phyloP scores from a whole-genome alignment of 2,113 vertebrate genomes.

The Carollia perspicillata region DNA sequence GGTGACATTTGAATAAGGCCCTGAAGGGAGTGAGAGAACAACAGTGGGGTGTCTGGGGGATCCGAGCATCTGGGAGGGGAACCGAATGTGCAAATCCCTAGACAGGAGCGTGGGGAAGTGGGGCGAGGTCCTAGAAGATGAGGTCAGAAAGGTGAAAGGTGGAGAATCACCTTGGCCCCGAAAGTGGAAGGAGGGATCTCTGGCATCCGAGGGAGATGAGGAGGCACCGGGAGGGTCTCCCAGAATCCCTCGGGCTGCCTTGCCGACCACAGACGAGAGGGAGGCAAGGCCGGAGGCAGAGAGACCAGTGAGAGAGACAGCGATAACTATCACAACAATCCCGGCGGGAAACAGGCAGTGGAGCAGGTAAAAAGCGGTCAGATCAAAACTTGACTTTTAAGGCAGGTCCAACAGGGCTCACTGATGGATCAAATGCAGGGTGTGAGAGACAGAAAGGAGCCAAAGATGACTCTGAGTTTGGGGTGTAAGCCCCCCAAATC shows the following conservation, averaged over 20 bases:
- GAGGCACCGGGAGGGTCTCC: fast-evolving
- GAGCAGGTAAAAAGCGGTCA: not conserved
- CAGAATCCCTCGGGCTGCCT: not conserved
- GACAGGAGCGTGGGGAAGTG: no score
- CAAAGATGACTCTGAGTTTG: no score
- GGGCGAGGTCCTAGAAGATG: not conserved
- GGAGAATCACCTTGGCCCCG: no score
- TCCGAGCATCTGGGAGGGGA: not conserved
- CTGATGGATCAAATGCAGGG: no score
- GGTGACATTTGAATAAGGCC: no score
- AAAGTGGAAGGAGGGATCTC: not conserved
- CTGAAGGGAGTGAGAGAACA: no score
- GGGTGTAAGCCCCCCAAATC: not conserved
- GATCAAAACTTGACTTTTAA: not conserved
- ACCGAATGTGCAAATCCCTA: not conserved
- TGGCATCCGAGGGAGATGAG: not conserved
- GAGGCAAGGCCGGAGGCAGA: not conserved
- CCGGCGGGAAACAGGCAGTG: not conserved
- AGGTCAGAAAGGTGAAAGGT: not conserved
- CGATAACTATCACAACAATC: not conserved
- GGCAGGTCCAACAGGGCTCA: no score
- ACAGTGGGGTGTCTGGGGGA: no score
- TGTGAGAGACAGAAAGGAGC: no score
- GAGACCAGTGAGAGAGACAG: not conserved
- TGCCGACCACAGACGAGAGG: not conserved